Evolutionary conservation across 1,140 invertebrate genomes (phyloP).

Genomic region (Zaprionus lachaisei): DNA sequence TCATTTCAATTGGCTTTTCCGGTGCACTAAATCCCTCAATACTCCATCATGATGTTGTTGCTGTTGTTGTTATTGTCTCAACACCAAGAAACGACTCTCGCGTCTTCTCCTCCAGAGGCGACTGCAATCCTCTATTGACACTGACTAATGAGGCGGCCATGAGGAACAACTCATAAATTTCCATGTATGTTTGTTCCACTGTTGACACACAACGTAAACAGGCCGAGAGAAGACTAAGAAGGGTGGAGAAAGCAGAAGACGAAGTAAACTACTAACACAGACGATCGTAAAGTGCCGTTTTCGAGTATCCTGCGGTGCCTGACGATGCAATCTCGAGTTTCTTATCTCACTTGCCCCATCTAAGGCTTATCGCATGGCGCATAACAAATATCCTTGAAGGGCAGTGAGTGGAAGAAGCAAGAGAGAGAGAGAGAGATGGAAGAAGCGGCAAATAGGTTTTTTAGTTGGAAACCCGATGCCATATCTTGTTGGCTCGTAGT

Average conservation of each 20-base stretch:
- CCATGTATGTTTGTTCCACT: conserved; percentile 25
- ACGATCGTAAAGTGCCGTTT: conserved; percentile 6
- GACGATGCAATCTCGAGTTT: conserved; percentile 3
- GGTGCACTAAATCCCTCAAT: conserved; percentile 69
- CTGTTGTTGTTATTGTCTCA: conserved; percentile 26
- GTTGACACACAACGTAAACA: conserved; percentile 55
- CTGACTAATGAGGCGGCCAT: conserved; percentile 69
- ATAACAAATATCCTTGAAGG: conserved; percentile 41
- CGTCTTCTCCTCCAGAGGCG: neutral
- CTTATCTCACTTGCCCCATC: conserved; percentile 43
- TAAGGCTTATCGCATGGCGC: conserved; percentile 35
- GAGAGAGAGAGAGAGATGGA: neutral
- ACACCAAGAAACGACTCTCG: conserved; percentile 3
- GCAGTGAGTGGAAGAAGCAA: neutral
- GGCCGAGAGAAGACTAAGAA: conserved; percentile 1
- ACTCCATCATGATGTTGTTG: conserved; percentile 20
- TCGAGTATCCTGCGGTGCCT: conserved; percentile 31
- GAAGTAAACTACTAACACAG: neutral
- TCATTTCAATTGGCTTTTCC: conserved; percentile 59
- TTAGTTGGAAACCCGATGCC: conserved; percentile 7
- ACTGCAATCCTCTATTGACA: conserved; percentile 53
- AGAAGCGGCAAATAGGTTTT: neutral
- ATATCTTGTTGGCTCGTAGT: conserved; percentile 34
- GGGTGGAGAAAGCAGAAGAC: conserved; percentile 4
- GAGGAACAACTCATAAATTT: conserved; percentile 49